These are phyloP conservation scores for Ips typographus DNA, from an alignment of 1,140 invertebrate genomes.

Conservation along the genomic window DNA sequence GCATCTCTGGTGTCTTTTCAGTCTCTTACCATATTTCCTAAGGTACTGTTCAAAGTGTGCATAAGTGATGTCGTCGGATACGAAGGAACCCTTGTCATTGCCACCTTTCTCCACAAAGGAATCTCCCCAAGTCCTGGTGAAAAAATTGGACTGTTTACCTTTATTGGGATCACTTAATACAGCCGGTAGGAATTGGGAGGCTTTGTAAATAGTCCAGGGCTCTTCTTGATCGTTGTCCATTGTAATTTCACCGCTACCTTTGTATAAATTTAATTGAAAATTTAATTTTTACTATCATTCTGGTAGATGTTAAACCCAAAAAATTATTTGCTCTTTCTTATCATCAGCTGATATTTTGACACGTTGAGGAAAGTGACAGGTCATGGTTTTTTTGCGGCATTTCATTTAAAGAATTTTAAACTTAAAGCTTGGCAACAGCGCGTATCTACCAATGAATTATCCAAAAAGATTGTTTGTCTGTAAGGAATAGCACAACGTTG, in stretches of 20 bases:
- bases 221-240: constrained; percentile 48
- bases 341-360: constrained; percentile 27
- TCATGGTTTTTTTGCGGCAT: too few relatives aligned
- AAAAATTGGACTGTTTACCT: constrained; percentile 89
- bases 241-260: constrained; percentile 5
- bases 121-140: constrained; percentile 98
- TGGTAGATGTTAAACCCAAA: background rate
- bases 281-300: constrained; percentile 5
- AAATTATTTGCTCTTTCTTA: too few relatives aligned
- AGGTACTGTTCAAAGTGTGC: constrained; percentile 88
- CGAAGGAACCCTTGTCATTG: constrained; percentile 73
- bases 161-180: constrained; percentile 94
- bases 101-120: constrained; percentile 81
- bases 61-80: constrained; percentile 78
- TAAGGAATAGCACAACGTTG: too few relatives aligned
- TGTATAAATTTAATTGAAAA: background rate
- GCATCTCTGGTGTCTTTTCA: constrained; percentile 59
- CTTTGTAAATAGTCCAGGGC: constrained; percentile 76
- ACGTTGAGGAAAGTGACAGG: constrained; percentile 11
- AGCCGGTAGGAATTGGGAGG: constrained; percentile 92
- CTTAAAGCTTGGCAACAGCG: too few relatives aligned
- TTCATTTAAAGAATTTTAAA: too few relatives aligned
- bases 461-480: too few relatives aligned
- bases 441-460: too few relatives aligned
- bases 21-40: constrained; percentile 69